A percentile compares a stretch with the other conserved stretches of the same genome.
Conservation (phyloP, 2,113 vertebrate genomes). For the Pelvicachromis taeniatus region DNA sequence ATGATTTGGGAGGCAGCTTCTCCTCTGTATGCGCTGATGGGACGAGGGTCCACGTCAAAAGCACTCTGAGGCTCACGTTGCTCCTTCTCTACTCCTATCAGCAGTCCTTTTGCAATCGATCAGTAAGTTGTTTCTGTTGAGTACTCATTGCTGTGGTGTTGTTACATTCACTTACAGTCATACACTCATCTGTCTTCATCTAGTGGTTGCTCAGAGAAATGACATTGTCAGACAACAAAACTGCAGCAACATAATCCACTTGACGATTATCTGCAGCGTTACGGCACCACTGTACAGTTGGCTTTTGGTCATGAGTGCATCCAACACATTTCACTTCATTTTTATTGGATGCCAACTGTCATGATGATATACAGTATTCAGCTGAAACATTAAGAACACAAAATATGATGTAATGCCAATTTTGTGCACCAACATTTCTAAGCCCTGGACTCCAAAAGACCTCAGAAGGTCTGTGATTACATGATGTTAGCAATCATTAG, state of each 20-base stretch:
- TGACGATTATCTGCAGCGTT: not conserved
- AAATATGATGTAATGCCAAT: not conserved
- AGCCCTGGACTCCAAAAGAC: not conserved
- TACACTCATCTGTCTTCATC: not conserved
- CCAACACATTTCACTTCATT: not conserved
- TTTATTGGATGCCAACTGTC: not conserved
- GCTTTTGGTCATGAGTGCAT: not conserved
- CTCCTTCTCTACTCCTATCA: not conserved
- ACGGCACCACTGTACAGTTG: not conserved
- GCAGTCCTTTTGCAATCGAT: rapidly evolving
- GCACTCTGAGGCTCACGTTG: not conserved
- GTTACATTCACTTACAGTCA: not conserved
- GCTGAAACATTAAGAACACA: not conserved
- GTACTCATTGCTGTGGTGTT: not conserved
- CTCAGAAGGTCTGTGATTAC: not conserved
- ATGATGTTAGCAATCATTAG: not conserved
- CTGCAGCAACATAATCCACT: not conserved
- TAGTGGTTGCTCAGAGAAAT: not conserved
- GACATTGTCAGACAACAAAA: not conserved
- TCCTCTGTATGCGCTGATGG: not conserved
- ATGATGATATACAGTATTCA: not conserved
- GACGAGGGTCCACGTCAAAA: not conserved
- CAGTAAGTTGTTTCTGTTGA: not conserved
- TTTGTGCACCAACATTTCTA: not conserved
- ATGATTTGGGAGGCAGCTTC: not conserved